A percentile compares a stretch with the other conserved stretches of the same genome.
These are phyloP conservation scores for Neolamprologus caudopunctatus DNA, from an alignment of 2,113 vertebrate genomes.

Conservation along the genomic window DNA sequence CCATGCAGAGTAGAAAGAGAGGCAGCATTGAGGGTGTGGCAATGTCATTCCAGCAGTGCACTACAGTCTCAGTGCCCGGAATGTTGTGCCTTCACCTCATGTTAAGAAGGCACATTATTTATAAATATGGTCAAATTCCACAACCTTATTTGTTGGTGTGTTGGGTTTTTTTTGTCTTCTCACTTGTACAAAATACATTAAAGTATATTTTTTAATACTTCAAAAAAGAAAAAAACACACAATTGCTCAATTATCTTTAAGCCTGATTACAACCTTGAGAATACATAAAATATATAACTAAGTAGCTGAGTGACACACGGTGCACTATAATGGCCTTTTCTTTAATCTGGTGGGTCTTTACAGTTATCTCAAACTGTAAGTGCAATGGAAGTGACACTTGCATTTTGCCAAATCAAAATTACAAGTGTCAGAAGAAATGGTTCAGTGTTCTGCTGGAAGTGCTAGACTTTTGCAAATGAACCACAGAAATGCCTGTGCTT, in stretches of 20 bases:
- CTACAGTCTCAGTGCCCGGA: not conserved
- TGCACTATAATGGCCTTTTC: not conserved
- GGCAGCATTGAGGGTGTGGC: not conserved
- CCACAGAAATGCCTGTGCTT: not conserved
- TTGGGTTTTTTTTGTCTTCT: fast-evolving
- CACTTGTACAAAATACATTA: not conserved
- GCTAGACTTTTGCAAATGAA: not conserved
- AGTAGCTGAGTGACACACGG: not conserved
- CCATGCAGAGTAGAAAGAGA: not conserved
- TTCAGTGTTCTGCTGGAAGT: not conserved
- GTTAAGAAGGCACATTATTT: not conserved
- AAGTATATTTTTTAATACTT: not conserved
- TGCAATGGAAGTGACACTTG: not conserved
- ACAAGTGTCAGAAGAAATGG: not conserved
- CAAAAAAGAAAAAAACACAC: not conserved
- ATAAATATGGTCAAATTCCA: not conserved
- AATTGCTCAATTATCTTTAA: not conserved
- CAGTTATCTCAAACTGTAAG: not conserved
- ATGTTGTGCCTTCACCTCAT: not conserved
- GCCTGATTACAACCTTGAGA: not conserved
- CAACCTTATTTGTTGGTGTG: not conserved
- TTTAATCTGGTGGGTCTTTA: not conserved
- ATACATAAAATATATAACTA: not conserved
- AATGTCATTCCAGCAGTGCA: not conserved
- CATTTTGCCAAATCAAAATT: not conserved